Percentiles rank a stretch among this genome's conserved stretches.
These are phyloP conservation scores for Clistopyga incitator DNA, from an alignment of 2,888 invertebrate genomes.

Conservation along the genomic window DNA sequence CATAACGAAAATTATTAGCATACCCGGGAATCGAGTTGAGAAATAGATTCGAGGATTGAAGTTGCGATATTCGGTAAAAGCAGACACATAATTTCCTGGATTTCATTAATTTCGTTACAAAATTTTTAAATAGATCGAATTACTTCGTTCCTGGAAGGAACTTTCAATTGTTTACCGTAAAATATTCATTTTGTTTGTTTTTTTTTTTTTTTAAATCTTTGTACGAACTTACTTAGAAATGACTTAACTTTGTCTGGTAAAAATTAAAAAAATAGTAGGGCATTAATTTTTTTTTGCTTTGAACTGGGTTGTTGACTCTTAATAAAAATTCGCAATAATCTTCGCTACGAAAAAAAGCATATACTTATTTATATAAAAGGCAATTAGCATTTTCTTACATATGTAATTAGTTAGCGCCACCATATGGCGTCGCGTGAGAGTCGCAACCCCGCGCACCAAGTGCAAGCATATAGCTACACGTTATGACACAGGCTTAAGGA, in stretches of 20 bases:
- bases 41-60: neutral
- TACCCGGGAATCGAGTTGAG: neutral
- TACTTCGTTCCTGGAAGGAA: too few species aligned
- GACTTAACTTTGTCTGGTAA: neutral
- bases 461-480: slow-evolving; percentile 6
- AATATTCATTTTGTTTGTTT: too few species aligned
- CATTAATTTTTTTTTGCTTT: neutral
- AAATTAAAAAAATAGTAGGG: neutral
- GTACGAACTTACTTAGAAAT: too few species aligned
- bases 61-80: too few species aligned
- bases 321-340: neutral
- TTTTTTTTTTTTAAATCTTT: too few species aligned
- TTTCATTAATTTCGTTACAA: too few species aligned
- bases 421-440: slow-evolving; percentile 61
- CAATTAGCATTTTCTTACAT: slow-evolving; percentile 57
- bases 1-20: neutral
- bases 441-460: slow-evolving; percentile 5
- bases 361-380: neutral
- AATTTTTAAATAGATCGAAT: too few species aligned
- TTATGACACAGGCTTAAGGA: slow-evolving; percentile 25
- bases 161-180: too few species aligned
- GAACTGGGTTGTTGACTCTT: neutral
- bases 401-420: slow-evolving; percentile 59
- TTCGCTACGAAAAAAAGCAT: neutral
- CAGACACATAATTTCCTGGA: too few species aligned